A percentile compares a stretch with the other conserved stretches of the same genome.
Conservation (phyloP, 1,140 invertebrate species). For the Teleopsis dalmanni region DNA sequence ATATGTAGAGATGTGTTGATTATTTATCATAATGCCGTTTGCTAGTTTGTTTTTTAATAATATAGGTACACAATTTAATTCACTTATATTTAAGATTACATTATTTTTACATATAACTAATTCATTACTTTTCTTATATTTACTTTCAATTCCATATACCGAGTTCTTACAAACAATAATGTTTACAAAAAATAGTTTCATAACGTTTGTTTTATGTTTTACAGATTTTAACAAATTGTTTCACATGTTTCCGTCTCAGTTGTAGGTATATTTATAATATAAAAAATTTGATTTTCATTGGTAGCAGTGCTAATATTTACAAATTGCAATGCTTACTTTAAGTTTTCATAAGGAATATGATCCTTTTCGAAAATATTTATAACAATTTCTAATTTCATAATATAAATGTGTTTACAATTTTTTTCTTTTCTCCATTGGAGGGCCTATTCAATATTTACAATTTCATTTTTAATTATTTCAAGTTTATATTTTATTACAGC, state of each 20-base stretch:
- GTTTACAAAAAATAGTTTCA: not conserved
- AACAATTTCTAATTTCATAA: not conserved
- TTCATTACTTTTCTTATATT: too few relatives aligned
- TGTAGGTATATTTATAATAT: slow-evolving; percentile 1
- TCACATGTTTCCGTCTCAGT: not conserved
- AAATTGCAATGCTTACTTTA: not conserved
- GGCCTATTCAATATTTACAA: not conserved
- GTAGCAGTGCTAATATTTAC: not conserved
- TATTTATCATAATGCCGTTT: not conserved
- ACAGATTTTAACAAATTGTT: not conserved
- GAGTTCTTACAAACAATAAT: not conserved
- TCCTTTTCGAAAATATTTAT: not conserved
- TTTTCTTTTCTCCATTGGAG: not conserved
- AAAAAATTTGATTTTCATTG: not conserved
- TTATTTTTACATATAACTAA: too few relatives aligned
- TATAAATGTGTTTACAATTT: not conserved
- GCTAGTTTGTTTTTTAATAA: not conserved
- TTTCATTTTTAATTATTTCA: not conserved
- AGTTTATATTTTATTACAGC: not conserved
- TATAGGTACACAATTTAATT: not conserved
- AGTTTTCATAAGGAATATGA: not conserved
- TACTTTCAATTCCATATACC: not conserved
- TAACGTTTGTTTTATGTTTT: not conserved
- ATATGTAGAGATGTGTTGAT: too few relatives aligned
- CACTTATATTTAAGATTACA: too few relatives aligned